Evolutionary conservation across 2,797 vertebrate genomes (phyloP).

Genomic region (Oreochromis mossambicus): DNA sequence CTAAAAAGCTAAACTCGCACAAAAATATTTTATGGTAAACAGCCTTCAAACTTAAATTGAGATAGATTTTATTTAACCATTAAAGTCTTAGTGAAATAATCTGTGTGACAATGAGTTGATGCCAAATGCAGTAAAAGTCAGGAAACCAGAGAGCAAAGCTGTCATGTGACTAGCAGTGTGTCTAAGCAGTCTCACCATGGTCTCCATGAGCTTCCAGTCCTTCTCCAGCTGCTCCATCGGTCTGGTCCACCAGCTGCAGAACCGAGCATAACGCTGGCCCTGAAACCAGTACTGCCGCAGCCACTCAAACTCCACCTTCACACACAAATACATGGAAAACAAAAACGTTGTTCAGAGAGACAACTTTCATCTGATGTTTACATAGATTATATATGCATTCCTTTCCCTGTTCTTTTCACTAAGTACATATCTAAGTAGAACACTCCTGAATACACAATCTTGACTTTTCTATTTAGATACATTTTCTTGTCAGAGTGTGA

Average conservation of each 20-base stretch:
- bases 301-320: slow-evolving; percentile 96
- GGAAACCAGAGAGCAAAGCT: not conserved
- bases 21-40: not conserved
- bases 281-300: slow-evolving; percentile 98
- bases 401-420: not conserved
- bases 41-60: not conserved
- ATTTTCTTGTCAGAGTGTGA: not conserved
- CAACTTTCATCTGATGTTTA: not conserved
- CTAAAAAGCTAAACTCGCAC: not conserved
- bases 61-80: not conserved
- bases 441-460: not conserved
- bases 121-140: not conserved
- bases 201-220: slow-evolving; percentile 92
- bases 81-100: not conserved
- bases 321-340: not conserved
- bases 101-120: not conserved
- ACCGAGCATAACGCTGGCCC: slow-evolving; percentile 87
- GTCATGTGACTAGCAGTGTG: not conserved
- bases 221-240: slow-evolving; percentile 89
- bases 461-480: not conserved
- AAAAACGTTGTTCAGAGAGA: not conserved
- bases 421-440: not conserved
- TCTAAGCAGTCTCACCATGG: slow-evolving; percentile 79
- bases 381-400: not conserved
- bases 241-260: slow-evolving; percentile 90